Conservation (phyloP, 2,797 vertebrate species). For the Phyllotis vaccarum region DNA sequence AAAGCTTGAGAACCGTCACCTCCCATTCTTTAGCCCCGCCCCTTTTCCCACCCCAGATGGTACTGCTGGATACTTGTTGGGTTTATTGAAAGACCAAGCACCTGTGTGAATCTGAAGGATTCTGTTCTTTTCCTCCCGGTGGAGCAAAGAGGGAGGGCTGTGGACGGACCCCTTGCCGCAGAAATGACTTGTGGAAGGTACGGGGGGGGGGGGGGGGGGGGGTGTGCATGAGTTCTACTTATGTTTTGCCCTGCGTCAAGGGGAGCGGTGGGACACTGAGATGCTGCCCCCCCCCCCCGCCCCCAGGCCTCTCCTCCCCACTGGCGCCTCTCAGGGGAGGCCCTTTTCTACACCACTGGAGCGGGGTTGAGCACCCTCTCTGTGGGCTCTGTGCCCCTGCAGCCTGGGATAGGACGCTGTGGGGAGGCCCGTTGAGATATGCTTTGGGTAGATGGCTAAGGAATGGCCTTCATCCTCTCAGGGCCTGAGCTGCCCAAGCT, state of each 20-base stretch:
- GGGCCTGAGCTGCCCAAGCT: background rate
- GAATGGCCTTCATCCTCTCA: background rate
- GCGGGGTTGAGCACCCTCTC: constrained; percentile 40
- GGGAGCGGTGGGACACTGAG: background rate
- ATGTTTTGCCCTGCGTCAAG: background rate
- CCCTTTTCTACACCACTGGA: constrained; percentile 60
- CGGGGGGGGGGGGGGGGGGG: too few relatives aligned
- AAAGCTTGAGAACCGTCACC: background rate
- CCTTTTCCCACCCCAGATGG: background rate
- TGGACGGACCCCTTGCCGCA: background rate
- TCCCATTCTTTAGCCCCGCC: background rate
- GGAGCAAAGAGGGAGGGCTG: background rate
- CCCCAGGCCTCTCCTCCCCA: background rate
- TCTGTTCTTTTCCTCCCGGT: background rate
- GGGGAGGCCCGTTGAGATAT: background rate
- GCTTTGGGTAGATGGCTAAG: background rate
- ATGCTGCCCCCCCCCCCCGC: rapidly evolving
- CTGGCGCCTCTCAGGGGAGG: constrained; percentile 57
- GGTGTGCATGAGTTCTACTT: background rate
- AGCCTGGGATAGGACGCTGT: background rate
- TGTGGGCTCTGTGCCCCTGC: background rate
- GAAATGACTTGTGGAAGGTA: rapidly evolving
- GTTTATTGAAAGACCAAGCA: background rate
- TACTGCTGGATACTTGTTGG: background rate
- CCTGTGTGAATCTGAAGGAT: background rate